These are phyloP conservation scores for Podarcis cretensis DNA, from an alignment of 2,113 vertebrate genomes.

Conservation along the genomic window DNA sequence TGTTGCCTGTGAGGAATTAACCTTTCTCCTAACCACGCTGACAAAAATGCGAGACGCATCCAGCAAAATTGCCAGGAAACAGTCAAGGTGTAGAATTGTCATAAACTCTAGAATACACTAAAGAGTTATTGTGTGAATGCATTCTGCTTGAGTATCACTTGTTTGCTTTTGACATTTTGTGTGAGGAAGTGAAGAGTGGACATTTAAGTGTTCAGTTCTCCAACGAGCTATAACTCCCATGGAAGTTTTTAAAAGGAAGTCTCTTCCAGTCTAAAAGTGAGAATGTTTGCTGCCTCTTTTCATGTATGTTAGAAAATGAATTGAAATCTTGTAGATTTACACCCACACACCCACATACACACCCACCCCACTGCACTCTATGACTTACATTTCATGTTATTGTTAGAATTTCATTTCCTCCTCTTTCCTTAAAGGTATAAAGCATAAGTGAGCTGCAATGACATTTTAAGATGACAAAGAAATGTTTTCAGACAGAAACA, in stretches of 20 bases:
- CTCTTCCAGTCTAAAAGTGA: conserved; percentile 34
- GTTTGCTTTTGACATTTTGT: not conserved
- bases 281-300: conserved; percentile 51
- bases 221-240: not conserved
- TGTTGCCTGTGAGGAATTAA: not conserved
- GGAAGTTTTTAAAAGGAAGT: conserved; percentile 42
- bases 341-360: not conserved
- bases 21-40: not conserved
- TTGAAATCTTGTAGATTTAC: conserved; percentile 40
- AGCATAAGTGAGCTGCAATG: conserved; percentile 57
- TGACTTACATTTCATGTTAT: conserved; percentile 52
- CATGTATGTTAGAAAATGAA: conserved; percentile 20
- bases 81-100: not conserved
- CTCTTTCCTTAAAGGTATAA: conserved; percentile 55
- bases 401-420: conserved; percentile 30
- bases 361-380: conserved; percentile 28
- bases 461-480: conserved; percentile 61
- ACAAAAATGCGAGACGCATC: not conserved
- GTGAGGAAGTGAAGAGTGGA: not conserved
- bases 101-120: not conserved
- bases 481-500: conserved; percentile 52
- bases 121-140: not conserved
- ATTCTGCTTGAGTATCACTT: not conserved
- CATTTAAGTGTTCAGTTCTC: conserved; percentile 7
- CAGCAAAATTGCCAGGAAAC: not conserved